Conservation (phyloP, 2,888 invertebrate genomes). For the Halictus ligatus region DNA sequence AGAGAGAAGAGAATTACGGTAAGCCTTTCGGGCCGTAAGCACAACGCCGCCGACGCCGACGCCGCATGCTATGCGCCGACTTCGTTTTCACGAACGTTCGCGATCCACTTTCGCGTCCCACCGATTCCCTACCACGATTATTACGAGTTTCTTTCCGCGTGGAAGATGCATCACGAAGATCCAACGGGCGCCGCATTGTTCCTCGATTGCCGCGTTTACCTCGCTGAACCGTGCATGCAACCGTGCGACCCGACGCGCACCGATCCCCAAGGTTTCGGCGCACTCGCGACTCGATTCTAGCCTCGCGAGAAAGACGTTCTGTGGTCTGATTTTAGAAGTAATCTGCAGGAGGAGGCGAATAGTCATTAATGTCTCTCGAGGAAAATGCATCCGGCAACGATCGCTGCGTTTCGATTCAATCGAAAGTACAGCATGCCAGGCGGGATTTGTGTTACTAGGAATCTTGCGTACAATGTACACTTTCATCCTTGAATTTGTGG, state of each 20-base stretch:
- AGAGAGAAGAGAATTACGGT: constrained; percentile 37
- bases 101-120: constrained; percentile 27
- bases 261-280: neutral
- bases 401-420: neutral
- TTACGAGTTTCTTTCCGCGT: neutral
- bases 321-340: neutral
- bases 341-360: neutral
- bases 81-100: constrained; percentile 47
- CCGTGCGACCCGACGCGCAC: neutral
- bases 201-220: constrained; percentile 22
- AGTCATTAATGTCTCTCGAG: neutral
- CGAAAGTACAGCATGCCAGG: neutral
- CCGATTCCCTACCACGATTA: neutral
- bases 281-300: neutral
- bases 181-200: constrained; percentile 3
- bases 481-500: neutral
- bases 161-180: neutral
- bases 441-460: neutral
- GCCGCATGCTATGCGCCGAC: neutral
- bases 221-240: neutral
- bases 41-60: constrained; percentile 8
- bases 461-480: neutral
- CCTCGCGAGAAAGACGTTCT: neutral
- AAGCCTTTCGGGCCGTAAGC: constrained; percentile 34
- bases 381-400: neutral